A percentile compares a stretch with the other conserved stretches of the same genome.
Conservation (phyloP, 1,140 invertebrate species). For the Drosophila nikananu region DNA sequence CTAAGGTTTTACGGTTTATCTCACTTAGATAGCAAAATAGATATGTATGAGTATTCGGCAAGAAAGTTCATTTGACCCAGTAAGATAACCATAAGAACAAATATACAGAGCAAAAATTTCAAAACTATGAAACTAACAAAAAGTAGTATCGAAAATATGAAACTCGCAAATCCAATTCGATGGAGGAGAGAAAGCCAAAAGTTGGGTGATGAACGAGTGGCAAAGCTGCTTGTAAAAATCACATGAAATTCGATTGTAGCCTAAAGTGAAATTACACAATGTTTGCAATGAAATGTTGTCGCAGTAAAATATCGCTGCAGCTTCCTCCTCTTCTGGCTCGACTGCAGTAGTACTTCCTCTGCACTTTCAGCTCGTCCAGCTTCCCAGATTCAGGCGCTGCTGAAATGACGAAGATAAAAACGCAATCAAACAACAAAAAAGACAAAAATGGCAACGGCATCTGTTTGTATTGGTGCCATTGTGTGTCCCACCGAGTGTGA, state of each 20-base stretch:
- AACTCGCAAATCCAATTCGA: background rate
- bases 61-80: background rate
- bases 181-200: conserved; percentile 3
- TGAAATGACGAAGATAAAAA: conserved; percentile 83
- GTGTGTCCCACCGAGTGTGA: conserved; percentile 4
- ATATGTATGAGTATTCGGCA: background rate
- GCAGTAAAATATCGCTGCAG: conserved; percentile 69
- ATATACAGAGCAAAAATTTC: background rate
- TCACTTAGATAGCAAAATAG: background rate
- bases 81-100: no score
- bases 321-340: conserved; percentile 3
- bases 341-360: conserved; percentile 38
- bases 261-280: conserved; percentile 82
- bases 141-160: background rate
- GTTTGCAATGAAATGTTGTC: conserved; percentile 79
- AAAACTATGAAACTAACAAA: background rate
- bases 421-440: conserved; percentile 78
- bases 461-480: conserved; percentile 62
- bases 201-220: conserved; percentile 17
- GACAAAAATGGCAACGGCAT: conserved; percentile 66
- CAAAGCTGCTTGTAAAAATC: conserved; percentile 69
- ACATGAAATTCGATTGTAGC: conserved; percentile 79
- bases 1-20: background rate
- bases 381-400: conserved; percentile 41
- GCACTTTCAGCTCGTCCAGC: conserved; percentile 25